Evolutionary conservation across 2,113 vertebrate genomes (phyloP).

Genomic region (Daboia siamensis): DNA sequence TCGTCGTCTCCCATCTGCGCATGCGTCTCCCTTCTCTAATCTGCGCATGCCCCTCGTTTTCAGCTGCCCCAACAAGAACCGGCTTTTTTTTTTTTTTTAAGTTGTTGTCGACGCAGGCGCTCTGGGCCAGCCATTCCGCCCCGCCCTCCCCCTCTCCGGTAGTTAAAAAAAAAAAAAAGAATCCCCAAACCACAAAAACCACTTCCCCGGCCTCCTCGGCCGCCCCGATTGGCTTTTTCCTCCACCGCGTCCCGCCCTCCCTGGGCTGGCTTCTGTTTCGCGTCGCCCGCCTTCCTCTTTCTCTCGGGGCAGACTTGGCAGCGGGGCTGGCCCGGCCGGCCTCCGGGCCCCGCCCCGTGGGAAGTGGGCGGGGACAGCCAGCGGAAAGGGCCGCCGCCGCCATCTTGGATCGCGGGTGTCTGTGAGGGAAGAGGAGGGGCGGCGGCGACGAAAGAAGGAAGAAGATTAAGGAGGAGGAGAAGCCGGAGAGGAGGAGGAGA

Average conservation of each 20-base stretch:
- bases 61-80: background rate
- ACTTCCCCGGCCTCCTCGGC: background rate
- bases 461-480: background rate
- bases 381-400: constrained; percentile 74
- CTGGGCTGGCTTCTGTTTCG: constrained; percentile 40
- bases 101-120: background rate
- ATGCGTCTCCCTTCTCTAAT: background rate
- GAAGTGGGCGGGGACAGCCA: constrained; percentile 86
- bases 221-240: background rate
- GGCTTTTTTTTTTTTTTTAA: background rate
- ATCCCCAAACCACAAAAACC: background rate
- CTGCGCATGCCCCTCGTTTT: background rate
- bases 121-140: background rate
- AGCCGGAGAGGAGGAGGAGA: constrained; percentile 1
- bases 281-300: background rate
- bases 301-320: background rate
- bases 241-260: background rate
- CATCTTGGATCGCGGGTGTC: constrained; percentile 82
- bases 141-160: background rate
- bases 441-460: background rate
- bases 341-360: constrained; percentile 64
- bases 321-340: constrained; percentile 12
- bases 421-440: background rate
- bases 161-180: background rate
- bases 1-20: background rate